Evolutionary conservation across 2,797 vertebrate genomes (phyloP).

Genomic region (Buceros bicornis): DNA sequence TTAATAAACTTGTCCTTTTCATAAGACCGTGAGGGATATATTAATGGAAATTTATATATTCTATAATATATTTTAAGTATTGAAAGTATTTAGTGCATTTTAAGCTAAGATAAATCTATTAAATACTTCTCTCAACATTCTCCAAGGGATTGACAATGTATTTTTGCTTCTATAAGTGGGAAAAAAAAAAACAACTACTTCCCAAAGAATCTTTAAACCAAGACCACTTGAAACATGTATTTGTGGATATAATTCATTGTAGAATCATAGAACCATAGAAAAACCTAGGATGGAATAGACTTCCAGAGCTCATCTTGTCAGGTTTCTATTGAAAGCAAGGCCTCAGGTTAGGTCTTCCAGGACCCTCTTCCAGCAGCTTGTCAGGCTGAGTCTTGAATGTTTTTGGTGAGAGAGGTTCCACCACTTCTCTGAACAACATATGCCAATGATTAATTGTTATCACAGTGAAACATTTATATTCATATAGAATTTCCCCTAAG

Average conservation of each 20-base stretch:
- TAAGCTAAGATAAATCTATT: not conserved
- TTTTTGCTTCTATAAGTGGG: not conserved
- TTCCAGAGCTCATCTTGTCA: not conserved
- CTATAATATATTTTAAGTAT: not conserved
- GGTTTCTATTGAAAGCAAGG: not conserved
- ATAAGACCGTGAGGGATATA: not conserved
- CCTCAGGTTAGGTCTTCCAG: not conserved
- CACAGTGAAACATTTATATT: not conserved
- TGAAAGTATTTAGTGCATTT: not conserved
- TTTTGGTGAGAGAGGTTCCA: not conserved
- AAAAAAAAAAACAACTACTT: not conserved
- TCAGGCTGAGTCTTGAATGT: not conserved
- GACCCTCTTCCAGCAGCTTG: accelerated
- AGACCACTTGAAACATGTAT: not conserved
- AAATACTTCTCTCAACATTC: not conserved
- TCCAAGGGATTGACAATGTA: not conserved
- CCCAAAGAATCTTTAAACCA: not conserved
- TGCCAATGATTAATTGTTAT: not conserved
- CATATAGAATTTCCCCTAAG: not conserved
- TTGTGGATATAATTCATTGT: not conserved
- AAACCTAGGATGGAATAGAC: not conserved
- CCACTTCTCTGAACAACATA: not conserved
- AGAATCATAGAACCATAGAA: not conserved
- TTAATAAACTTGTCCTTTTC: not conserved
- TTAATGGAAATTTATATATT: not conserved